Evolutionary conservation across 2,113 vertebrate species (phyloP).

Genomic region (Rattus norvegicus): GRCr8 NC_086039.1:34109501-34110000

Average conservation of each 20-base stretch:
- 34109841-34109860: neutral
- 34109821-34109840: neutral
- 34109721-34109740: neutral
- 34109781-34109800: neutral
- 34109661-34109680: slow-evolving; percentile 11
- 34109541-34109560: neutral
- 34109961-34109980: neutral
- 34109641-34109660: neutral
- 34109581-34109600: neutral
- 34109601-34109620: neutral
- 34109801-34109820: neutral
- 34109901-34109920: neutral
- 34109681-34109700: neutral
- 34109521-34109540: neutral
- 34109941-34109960: neutral
- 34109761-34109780: slow-evolving; percentile 1
- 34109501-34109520: neutral
- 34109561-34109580: neutral
- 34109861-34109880: slow-evolving; percentile 17
- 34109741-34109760: slow-evolving; percentile 1
- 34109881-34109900: neutral
- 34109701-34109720: neutral
- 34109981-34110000: neutral
- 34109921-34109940: neutral
- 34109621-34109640: neutral